Percentiles rank a stretch among this genome's conserved stretches.
Evolutionary conservation across 2,113 vertebrate species (phyloP).

Genomic region (Microcebus ravelobensis): DNA sequence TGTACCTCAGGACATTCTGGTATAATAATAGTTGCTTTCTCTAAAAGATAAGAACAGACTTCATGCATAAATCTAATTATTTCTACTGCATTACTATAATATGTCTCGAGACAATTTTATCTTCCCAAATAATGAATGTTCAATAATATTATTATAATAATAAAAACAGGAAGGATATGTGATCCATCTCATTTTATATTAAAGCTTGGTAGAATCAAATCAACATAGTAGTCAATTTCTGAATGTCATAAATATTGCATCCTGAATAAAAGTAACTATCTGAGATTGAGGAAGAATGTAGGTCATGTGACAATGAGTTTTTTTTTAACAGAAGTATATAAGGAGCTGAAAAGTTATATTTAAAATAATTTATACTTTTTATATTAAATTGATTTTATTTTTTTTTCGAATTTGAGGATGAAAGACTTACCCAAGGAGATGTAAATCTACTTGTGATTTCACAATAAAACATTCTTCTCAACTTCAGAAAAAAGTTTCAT

Average conservation of each 20-base stretch:
- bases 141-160: neutral
- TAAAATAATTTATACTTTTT: conserved; percentile 31
- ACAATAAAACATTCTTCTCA: neutral
- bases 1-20: neutral
- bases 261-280: neutral
- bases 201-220: neutral
- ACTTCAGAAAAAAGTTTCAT: neutral
- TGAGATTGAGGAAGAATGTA: neutral
- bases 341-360: neutral
- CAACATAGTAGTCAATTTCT: neutral
- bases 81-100: neutral
- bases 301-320: neutral
- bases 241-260: conserved; percentile 2
- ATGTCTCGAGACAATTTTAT: neutral
- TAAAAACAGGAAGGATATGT: neutral
- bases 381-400: neutral
- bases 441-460: neutral
- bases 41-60: conserved; percentile 37
- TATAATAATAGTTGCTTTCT: conserved; percentile 23
- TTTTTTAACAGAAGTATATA: neutral
- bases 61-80: conserved; percentile 15
- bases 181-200: neutral
- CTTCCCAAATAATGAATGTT: neutral
- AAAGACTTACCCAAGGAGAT: neutral
- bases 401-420: neutral